Evolutionary conservation across 2,113 vertebrate genomes (phyloP).

Genomic region (Dasyurus viverrinus): DNA sequence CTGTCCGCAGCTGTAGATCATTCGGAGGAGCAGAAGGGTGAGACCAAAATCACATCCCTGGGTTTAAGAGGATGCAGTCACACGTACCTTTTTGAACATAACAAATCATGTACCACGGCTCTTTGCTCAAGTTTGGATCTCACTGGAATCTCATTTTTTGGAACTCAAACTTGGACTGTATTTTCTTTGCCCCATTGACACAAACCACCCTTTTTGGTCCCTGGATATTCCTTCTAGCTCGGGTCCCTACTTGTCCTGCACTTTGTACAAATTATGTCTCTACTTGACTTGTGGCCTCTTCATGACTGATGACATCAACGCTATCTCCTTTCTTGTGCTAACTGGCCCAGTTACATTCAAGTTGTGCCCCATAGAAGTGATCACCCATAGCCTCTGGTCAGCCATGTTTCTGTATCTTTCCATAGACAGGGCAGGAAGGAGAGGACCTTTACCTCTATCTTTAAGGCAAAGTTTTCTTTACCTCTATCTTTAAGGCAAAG

Average conservation of each 20-base stretch:
- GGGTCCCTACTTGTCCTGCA: not conserved
- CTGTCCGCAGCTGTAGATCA: not conserved
- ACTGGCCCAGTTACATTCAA: not conserved
- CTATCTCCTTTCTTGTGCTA: not conserved
- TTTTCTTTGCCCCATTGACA: not conserved
- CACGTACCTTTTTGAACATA: not conserved
- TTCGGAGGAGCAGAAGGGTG: not conserved
- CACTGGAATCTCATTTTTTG: not conserved
- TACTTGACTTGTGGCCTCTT: not conserved
- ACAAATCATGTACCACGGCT: not conserved
- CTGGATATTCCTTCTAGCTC: not conserved
- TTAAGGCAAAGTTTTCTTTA: slow-evolving; percentile 10
- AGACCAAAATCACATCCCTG: not conserved
- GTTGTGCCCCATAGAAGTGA: not conserved
- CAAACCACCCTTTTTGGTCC: not conserved
- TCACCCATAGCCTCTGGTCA: not conserved
- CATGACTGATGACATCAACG: not conserved
- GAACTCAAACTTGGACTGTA: not conserved
- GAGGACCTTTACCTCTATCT: not conserved
- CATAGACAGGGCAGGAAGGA: not conserved
- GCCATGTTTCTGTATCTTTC: too few species aligned
- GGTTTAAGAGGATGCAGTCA: not conserved
- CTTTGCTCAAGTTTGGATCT: not conserved
- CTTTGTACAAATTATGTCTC: not conserved
- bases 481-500: slow-evolving; percentile 12